Conservation (phyloP, 2,797 vertebrate genomes). For the Graptemys geographica region DNA sequence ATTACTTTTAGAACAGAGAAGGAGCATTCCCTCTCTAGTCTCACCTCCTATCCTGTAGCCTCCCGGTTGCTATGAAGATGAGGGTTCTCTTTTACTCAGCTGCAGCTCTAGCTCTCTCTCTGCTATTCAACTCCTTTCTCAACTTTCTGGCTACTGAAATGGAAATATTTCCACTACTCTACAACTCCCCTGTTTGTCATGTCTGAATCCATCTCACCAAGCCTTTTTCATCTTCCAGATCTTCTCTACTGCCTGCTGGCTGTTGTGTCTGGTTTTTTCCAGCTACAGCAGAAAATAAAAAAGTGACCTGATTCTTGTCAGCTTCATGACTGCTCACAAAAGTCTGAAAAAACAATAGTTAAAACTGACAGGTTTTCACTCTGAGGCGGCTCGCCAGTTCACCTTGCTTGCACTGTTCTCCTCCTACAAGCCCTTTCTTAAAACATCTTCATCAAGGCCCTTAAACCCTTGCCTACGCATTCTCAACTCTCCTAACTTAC, state of each 20-base stretch:
- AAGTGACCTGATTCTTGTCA: not conserved
- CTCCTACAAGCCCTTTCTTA: not conserved
- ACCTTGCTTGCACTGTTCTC: not conserved
- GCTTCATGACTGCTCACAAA: not conserved
- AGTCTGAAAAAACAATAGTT: not conserved
- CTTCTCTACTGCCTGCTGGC: not conserved
- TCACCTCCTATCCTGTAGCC: not conserved
- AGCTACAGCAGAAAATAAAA: not conserved
- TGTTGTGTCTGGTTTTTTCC: not conserved
- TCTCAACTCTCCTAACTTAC: not conserved
- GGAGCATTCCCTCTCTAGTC: not conserved
- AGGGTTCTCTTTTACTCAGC: not conserved
- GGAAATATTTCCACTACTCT: not conserved
- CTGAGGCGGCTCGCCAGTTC: fast-evolving
- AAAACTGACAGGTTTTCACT: not conserved
- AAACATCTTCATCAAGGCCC: not conserved
- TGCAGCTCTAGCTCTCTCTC: not conserved
- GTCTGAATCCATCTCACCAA: not conserved
- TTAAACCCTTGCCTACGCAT: not conserved
- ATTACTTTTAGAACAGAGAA: not conserved
- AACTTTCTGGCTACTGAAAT: not conserved
- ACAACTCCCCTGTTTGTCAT: not conserved
- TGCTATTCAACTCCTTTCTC: not conserved
- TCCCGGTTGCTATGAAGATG: not conserved
- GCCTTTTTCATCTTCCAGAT: not conserved